Evolutionary conservation across 2,113 vertebrate genomes (phyloP), one percentile per base, ranked within the genome.

Genomic region (Solenodon paradoxus): DNA sequence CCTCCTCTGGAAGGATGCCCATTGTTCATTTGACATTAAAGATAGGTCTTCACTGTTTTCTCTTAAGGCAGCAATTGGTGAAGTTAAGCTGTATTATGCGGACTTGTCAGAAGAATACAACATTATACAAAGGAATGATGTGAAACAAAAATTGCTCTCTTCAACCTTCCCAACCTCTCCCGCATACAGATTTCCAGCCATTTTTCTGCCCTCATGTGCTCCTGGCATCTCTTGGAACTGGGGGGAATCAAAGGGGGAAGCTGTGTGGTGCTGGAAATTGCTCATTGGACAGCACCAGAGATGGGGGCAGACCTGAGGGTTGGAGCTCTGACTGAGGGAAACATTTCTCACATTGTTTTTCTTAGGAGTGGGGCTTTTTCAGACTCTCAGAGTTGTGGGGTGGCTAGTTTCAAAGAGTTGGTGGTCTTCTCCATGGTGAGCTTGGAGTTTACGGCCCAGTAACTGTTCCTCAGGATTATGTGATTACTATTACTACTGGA

Each of bases 21-120:
- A 95, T 98, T 98, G 97, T 98, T 98, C 97, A n/a, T 96, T 96
- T 98, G 98, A 98, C 49, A 15, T 95, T 98, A 96, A 98, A 98
- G 97, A 98, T 94, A 98, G 98, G 97, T 96, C 97, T 98, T 98
- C 97, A 91, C 96, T 98, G 95, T 97, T 97, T 98, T 97, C 97
- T 98, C 97, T 97, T 96, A 97, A 98, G 97, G 98, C 96, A 95
- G 96, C 9, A 13, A 97, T 96, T 97, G 97, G 97, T 97, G 95
- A 95, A 98, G 97, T 97, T 98, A 95, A 97, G 92, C 90, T 97
- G 98, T 96, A 98, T 98, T 98, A 97, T 96, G 83, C 79, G 97
- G 96, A 95, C 97, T 97, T 98, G 98, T 98, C 97, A 98, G 96
- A 97, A 97, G 97, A 88, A 96, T 98, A 97, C 93, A 96, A 97